A percentile compares a stretch with the other conserved stretches of the same genome.
Conservation (phyloP, 2,888 invertebrate species). For the Iphiclides podalirius region DNA sequence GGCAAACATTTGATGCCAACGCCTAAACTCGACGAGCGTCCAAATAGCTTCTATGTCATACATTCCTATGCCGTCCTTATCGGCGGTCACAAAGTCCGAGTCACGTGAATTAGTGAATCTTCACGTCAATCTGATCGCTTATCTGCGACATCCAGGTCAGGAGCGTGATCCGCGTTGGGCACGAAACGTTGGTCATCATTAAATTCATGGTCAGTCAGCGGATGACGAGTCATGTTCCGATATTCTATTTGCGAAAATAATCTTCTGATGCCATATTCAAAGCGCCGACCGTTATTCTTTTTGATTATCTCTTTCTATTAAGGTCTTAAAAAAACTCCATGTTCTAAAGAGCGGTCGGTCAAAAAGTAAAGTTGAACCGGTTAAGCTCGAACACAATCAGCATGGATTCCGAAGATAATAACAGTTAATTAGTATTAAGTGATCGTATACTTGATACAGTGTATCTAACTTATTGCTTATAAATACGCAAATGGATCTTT, state of each 20-base stretch:
- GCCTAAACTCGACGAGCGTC: not conserved
- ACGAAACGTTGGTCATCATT: slow-evolving; percentile 58
- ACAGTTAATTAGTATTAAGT: not conserved
- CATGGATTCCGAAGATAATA: slow-evolving; percentile 4
- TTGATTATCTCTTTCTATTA: not conserved
- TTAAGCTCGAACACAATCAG: not conserved
- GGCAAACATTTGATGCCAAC: slow-evolving; percentile 39
- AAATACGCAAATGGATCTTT: slow-evolving; percentile 12
- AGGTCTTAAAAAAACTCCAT: not conserved
- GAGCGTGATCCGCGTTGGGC: slow-evolving; percentile 55
- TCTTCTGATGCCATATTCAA: slow-evolving; percentile 19
- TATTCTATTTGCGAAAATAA: slow-evolving; percentile 28
- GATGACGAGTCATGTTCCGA: slow-evolving; percentile 60
- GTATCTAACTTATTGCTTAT: not conserved
- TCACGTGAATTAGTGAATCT: slow-evolving; percentile 56
- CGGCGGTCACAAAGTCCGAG: slow-evolving; percentile 32
- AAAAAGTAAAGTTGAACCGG: not conserved
- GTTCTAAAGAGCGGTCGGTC: not conserved
- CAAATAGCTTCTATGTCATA: not conserved
- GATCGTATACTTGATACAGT: not conserved
- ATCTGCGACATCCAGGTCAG: slow-evolving; percentile 69
- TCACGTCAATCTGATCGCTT: slow-evolving; percentile 62
- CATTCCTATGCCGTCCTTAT: slow-evolving; percentile 10
- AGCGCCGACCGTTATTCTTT: slow-evolving; percentile 13
- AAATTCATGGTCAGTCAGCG: slow-evolving; percentile 65